Conservation (phyloP, 2,113 vertebrate genomes). For the Vombatus ursinus region DNA sequence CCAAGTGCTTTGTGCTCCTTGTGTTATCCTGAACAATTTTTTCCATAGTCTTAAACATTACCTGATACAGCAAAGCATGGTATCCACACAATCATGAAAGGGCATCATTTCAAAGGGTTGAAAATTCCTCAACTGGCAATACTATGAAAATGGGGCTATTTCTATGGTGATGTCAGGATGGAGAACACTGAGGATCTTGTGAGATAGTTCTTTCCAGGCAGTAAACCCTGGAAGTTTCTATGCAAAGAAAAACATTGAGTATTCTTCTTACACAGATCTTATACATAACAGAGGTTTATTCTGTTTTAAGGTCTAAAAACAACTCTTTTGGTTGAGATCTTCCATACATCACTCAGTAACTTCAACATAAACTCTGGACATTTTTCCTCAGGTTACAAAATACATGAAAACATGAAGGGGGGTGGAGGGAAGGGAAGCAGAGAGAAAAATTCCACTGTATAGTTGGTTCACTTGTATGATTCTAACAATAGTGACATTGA, state of each 20-base stretch:
- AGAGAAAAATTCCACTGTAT: slow-evolving; percentile 58
- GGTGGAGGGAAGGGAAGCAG: not conserved
- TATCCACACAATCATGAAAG: slow-evolving; percentile 68
- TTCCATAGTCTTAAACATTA: slow-evolving; percentile 64
- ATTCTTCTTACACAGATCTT: slow-evolving; percentile 35
- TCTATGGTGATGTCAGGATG: slow-evolving; percentile 59
- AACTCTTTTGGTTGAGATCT: slow-evolving; percentile 67
- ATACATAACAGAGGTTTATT: slow-evolving; percentile 55
- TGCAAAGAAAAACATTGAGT: slow-evolving; percentile 55
- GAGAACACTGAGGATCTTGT: slow-evolving; percentile 79
- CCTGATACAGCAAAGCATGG: slow-evolving; percentile 69
- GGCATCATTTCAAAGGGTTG: slow-evolving; percentile 72
- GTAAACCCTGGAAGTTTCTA: not conserved
- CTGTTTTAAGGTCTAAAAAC: slow-evolving; percentile 64
- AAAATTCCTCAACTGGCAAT: slow-evolving; percentile 41
- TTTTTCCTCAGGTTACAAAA: slow-evolving; percentile 75
- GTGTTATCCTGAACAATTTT: not conserved
- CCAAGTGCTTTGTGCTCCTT: not conserved
- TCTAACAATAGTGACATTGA: slow-evolving; percentile 76
- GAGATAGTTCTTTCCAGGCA: not conserved
- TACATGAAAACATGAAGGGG: slow-evolving; percentile 54
- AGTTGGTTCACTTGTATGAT: slow-evolving; percentile 60
- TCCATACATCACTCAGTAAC: slow-evolving; percentile 67
- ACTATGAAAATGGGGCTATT: slow-evolving; percentile 68
- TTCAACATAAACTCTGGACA: slow-evolving; percentile 68